phyloP scores from a whole-genome alignment of 1,140 invertebrate genomes.

The Cyrtorhinus lividipennis region DNA sequence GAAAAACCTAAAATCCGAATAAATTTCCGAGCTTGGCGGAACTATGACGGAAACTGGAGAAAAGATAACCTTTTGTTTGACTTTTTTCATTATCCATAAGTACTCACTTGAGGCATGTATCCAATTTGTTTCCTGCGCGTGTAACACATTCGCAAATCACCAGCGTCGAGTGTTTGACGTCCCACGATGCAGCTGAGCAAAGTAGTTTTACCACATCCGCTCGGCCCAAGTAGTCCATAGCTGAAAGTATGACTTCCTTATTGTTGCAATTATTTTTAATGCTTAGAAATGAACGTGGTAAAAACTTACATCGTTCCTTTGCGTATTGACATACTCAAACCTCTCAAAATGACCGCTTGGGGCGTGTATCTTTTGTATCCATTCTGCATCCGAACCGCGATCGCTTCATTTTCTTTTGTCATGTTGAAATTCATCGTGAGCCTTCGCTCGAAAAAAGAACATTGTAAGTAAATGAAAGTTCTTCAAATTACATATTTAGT shows the following conservation, averaged over 20 bases:
- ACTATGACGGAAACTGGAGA: too few relatives aligned
- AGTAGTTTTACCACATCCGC: conserved; percentile 33
- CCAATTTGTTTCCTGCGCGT: conserved; percentile 36
- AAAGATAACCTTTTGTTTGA: too few relatives aligned
- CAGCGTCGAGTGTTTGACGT: conserved; percentile 28
- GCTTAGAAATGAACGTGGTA: background rate
- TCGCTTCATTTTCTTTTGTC: too few relatives aligned
- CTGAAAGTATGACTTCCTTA: conserved; percentile 22
- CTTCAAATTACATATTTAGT: too few relatives aligned
- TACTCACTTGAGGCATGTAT: conserved; percentile 64
- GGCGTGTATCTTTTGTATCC: conserved; percentile 32
- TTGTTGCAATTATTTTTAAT: background rate
- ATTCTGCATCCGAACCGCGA: conserved; percentile 28
- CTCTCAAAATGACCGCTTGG: conserved; percentile 27
- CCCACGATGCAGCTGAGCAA: conserved; percentile 34
- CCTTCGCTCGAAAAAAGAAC: too few relatives aligned
- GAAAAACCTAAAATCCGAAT: too few relatives aligned
- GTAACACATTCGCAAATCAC: conserved; percentile 30
- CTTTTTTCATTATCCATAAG: too few relatives aligned
- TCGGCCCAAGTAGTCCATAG: conserved; percentile 34
- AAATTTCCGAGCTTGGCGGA: too few relatives aligned
- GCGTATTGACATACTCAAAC: conserved; percentile 34
- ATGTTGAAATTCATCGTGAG: too few relatives aligned
- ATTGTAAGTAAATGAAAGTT: too few relatives aligned
- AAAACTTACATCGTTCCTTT: conserved; percentile 35